Evolutionary conservation across 2,797 vertebrate species (phyloP).

Genomic region (Adelosebastes latens): DNA sequence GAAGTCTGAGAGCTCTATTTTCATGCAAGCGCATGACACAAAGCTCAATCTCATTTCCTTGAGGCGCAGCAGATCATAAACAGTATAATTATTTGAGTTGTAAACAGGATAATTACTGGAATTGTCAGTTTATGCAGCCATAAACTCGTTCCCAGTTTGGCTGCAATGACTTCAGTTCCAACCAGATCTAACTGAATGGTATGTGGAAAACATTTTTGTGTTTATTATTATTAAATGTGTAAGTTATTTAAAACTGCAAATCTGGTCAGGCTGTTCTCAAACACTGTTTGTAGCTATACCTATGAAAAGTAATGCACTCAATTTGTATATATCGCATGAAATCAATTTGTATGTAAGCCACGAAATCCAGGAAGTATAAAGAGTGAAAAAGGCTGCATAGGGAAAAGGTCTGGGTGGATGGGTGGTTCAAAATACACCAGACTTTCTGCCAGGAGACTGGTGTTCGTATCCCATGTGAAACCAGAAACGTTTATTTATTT

Average conservation of each 20-base stretch:
- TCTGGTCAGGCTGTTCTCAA: not conserved
- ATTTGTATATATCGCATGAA: too few species aligned
- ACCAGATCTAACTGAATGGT: slow-evolving; percentile 19
- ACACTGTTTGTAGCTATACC: too few species aligned
- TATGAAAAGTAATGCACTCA: too few species aligned
- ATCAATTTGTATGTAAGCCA: too few species aligned
- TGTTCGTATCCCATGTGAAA: too few species aligned
- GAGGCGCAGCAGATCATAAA: slow-evolving; percentile 36
- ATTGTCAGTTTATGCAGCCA: slow-evolving; percentile 34
- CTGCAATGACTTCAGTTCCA: slow-evolving; percentile 2
- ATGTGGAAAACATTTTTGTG: not conserved
- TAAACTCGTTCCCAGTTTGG: slow-evolving; percentile 30
- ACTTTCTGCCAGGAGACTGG: too few species aligned
- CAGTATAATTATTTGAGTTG: slow-evolving; percentile 48
- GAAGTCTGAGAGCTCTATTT: slow-evolving; percentile 8
- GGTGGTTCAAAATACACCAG: too few species aligned
- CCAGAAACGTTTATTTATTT: too few species aligned
- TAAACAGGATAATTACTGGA: slow-evolving; percentile 49
- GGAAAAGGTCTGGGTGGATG: too few species aligned
- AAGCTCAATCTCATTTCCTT: slow-evolving; percentile 35
- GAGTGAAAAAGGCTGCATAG: too few species aligned
- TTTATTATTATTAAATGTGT: slow-evolving; percentile 6
- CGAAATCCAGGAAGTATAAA: too few species aligned
- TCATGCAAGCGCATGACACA: not conserved
- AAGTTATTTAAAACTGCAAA: not conserved